A percentile compares a stretch with the other conserved stretches of the same genome.
Evolutionary conservation across 2,113 vertebrate genomes (phyloP).

Genomic region (Rhombomys opimus): DNA sequence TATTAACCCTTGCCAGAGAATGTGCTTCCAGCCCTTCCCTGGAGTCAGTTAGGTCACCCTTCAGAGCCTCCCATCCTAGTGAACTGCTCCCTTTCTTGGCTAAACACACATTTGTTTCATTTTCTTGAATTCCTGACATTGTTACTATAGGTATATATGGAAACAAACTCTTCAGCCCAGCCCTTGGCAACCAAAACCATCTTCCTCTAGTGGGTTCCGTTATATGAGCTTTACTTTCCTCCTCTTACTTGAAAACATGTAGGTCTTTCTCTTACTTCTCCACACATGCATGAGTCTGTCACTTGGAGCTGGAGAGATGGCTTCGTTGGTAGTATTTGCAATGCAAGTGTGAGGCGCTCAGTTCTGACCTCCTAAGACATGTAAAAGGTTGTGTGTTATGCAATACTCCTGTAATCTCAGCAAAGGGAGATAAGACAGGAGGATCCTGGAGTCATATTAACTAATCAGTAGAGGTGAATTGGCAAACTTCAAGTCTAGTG

Average conservation of each 20-base stretch:
- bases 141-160: constrained; percentile 7
- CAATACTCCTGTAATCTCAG: neutral
- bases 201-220: neutral
- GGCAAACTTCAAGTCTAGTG: neutral
- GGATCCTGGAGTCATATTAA: neutral
- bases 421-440: neutral
- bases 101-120: constrained; percentile 36
- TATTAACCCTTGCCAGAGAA: constrained; percentile 81
- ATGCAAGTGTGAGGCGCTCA: neutral
- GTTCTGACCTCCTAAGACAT: neutral
- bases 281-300: neutral
- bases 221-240: neutral
- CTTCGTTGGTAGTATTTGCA: neutral
- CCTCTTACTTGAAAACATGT: neutral
- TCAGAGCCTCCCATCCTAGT: too few species aligned
- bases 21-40: constrained; percentile 66
- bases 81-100: neutral
- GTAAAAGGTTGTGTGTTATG: neutral
- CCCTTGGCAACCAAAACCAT: neutral
- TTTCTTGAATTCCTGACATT: constrained; percentile 74
- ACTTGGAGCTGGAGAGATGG: neutral
- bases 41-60: constrained; percentile 65
- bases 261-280: neutral
- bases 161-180: neutral
- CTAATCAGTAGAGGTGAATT: neutral